Base-by-base conservation (phyloP, 2,888 invertebrate genomes). In the Plagodis pulveraria region DNA sequence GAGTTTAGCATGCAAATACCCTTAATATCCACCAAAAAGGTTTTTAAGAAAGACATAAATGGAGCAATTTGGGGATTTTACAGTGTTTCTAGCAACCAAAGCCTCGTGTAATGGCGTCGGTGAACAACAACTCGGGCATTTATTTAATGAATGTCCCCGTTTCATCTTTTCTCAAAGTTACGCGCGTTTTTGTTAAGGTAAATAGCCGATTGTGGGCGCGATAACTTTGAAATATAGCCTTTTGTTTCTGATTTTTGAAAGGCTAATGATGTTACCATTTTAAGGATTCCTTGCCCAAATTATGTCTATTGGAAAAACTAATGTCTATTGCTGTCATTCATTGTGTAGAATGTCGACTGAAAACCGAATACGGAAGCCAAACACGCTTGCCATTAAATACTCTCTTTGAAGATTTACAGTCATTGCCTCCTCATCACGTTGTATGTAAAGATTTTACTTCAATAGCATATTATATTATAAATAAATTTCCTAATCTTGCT, bases 51-150 rank as follows among this genome's bases (percentile, higher is more conserved):
- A 58, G 47, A 67, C 62, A 63, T 65, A 65, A 67, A 67, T 62
- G 65, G 58, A 53, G 62, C 61, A 58, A 69, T 67, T 69, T 60
- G 50, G 56, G 61, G 62, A 50, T 65, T 66, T 67, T 54, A 63
- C 67, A 66, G 60, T 63, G 65, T 69, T 69, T 62, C 58, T 53
- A 57, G 41, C 49, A 53, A 50, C 54, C 61, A 48, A 33, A 56
- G 52, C 50, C 48, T 43, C 58, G 51, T 63, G 55, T 60, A 64
- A 65, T 55, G 62, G 61, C 60, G 60, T 32, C 47, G 42, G 43
- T 33, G 41, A 50, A 59, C 50, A 49, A 55, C 51, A 44, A 56
- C 48, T 45, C 22, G 58, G 57, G 44, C 53, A 60, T 66, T 59
- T 63, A 53, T 56, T 65, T 56, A 65, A 63, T 50, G 48, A 64